Base-by-base conservation (phyloP, 2,797 vertebrate genomes). In the Gila robusta region DNA sequence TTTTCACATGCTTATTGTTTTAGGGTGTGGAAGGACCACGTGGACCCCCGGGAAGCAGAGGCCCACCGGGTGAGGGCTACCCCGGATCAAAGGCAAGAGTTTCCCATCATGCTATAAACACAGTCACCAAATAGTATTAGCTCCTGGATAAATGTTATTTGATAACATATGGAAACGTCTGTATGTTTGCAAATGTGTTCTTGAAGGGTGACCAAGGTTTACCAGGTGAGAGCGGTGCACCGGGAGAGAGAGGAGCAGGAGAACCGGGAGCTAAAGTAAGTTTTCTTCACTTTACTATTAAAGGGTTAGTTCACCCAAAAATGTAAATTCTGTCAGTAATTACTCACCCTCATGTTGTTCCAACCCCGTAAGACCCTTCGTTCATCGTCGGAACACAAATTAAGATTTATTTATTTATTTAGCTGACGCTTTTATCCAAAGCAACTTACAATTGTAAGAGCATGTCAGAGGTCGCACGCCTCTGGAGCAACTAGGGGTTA, bases 21-120 rank as follows among this genome's bases (percentile, higher is more conserved):
- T 83, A 98, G 97, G 97, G 97, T 77, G 82, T 92, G 12, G 96
- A 96, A 79, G 97, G 97, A 70, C 97, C 97, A 16, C 93, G 95
- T 91, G 95, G 97, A 79, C 96, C 96, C 84, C 93, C 94, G 0
- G 96, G 96, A 47, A 81, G 91, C 85, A 96, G 97, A 91, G 96
- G 96, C 4, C 91, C 90, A 85, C 93, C 88, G 88, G 97, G 96
- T 90, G 96, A 97, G 84, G 97, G 97, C 28, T 83, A 96, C 26
- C 93, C 95, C 72, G 97, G 97, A 92, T 79, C 94, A 73, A 98
- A 98, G 96, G 97, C 97, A 85, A 72, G 84, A 56, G 19, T 32
- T 82, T 54, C 39, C 16, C n/a, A 54, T 79, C 41, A 64, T 69
- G 71, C 28, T n/a, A n/a, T 76, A 62, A 28, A 66, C 59, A 26